phyloP scores from a whole-genome alignment of 2,113 vertebrate genomes.

The Erythrolamprus reginae region DNA sequence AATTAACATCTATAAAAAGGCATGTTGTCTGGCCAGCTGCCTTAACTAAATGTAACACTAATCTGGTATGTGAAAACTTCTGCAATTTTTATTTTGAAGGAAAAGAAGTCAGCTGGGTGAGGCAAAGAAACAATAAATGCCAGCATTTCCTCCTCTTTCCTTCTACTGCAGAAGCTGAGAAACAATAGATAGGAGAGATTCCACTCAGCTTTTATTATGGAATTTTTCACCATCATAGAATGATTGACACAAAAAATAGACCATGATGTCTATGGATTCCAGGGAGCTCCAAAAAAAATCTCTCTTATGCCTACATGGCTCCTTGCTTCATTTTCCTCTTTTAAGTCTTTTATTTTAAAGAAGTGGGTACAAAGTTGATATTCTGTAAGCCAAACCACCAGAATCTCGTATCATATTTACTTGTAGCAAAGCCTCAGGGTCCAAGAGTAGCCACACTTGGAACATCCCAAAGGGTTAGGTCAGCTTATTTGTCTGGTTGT shows the following conservation, averaged over 20 bases:
- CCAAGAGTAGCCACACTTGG: background rate
- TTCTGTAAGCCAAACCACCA: background rate
- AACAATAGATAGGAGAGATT: background rate
- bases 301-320: background rate
- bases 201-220: background rate
- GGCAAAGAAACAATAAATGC: background rate
- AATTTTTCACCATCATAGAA: background rate
- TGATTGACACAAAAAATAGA: background rate
- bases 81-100: background rate
- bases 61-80: background rate
- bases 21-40: background rate
- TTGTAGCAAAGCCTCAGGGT: background rate
- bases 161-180: background rate
- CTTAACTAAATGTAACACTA: background rate
- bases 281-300: background rate
- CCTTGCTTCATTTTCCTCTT: background rate
- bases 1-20: background rate
- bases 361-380: background rate
- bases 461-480: background rate
- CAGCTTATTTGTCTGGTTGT: background rate
- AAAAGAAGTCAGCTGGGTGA: background rate
- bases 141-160: background rate
- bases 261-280: background rate
- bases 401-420: background rate
- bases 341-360: background rate